Evolutionary conservation across 2,113 vertebrate species (phyloP), one percentile per base, ranked within the genome.

Genomic region (Ptilonorhynchus violaceus): DNA sequence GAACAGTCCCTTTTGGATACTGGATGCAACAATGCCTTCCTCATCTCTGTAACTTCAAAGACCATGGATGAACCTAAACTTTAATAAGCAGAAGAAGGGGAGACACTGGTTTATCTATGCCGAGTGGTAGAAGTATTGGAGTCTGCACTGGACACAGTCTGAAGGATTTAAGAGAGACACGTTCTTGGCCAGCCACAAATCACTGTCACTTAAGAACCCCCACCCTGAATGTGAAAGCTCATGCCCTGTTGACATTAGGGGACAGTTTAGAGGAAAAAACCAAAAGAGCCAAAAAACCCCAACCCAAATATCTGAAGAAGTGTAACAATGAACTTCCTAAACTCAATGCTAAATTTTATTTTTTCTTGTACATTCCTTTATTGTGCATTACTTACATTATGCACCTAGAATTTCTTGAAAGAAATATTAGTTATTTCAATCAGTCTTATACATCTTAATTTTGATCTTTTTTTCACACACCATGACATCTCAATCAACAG

Each of bases 391-490:
- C 39, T 67, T 74, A 79, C 42, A 52, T n/a, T 53, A 60, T 14
- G 13, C 9, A 62, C 35, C 33, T 44, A 75, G 22, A 81, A 74
- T 70, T 85, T 55, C 58, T 50, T 68, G 7, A 74, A 63, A 68
- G 4, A 9, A 30, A 60, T 49, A 53, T 46, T n/a, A 89, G 73
- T 84, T 83, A 52, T 77, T 79, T 91, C 56, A 78, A 62, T 83
- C 50, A 81, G 75, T 53, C 39, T 86, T 85, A 60, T 15, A 85
- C 83, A 60, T 75, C 70, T 88, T 70, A 78, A 81, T 92, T 94
- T 93, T 85, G 59, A 94, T 59, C 52, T 91, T 95, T 81, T 66
- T 60, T 49, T 88, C 62, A 50, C 35, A 84, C 30, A 58, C 9
- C 21, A 16, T 46, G 73, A 80, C 81, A 92, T 86, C 83, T 96